phyloP scores from a whole-genome alignment of 2,797 vertebrate genomes.

The Lacerta agilis region DNA sequence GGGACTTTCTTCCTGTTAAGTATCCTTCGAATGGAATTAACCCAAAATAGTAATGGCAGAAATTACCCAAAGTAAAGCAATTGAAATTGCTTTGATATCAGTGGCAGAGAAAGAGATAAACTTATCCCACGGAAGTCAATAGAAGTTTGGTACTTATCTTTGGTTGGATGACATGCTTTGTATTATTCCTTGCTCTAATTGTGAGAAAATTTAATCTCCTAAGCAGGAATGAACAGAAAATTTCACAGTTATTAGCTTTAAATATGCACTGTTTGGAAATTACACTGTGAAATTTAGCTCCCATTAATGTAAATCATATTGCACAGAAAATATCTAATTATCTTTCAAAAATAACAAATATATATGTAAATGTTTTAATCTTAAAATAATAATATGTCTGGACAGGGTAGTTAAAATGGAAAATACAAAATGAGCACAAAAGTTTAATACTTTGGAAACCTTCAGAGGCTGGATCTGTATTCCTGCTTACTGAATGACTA shows the following conservation, averaged over 20 bases:
- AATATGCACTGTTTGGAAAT: conserved; percentile 57
- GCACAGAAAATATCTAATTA: conserved; percentile 72
- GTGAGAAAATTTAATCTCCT: conserved; percentile 51
- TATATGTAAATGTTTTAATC: conserved; percentile 68
- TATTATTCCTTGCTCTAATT: conserved; percentile 41
- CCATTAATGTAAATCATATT: conserved; percentile 71
- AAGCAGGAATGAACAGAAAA: conserved; percentile 51
- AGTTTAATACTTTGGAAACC: conserved; percentile 46
- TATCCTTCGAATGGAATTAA: neutral
- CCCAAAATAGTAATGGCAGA: neutral
- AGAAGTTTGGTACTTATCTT: neutral
- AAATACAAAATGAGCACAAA: conserved; percentile 38
- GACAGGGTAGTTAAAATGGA: conserved; percentile 22
- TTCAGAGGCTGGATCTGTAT: conserved; percentile 13
- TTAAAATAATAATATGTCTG: conserved; percentile 47
- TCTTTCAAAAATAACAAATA: conserved; percentile 70
- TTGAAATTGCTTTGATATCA: neutral
- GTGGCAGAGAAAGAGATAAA: neutral
- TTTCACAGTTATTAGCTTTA: conserved; percentile 68
- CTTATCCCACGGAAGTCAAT: neutral
- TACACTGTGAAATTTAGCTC: conserved; percentile 60
- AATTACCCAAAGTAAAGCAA: neutral
- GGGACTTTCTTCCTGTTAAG: neutral
- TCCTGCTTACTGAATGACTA: neutral
- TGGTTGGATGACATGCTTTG: neutral